Evolutionary conservation across 2,888 invertebrate species (phyloP).

Genomic region (Tinea semifulvella): DNA sequence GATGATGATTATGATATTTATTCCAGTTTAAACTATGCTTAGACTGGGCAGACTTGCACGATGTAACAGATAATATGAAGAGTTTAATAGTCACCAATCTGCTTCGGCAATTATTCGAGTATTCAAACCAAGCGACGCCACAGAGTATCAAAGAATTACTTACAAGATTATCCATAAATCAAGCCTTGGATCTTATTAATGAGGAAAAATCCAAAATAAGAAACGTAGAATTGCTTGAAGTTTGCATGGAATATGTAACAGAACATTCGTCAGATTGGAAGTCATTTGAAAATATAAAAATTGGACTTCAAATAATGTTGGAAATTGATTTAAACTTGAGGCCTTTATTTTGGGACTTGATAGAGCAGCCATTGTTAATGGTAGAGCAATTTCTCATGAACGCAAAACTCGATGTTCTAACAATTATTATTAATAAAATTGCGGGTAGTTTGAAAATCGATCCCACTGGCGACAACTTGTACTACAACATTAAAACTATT

Average conservation of each 20-base stretch:
- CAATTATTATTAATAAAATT: constrained; percentile 68
- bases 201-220: constrained; percentile 70
- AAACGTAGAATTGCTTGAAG: constrained; percentile 70
- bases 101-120: constrained; percentile 65
- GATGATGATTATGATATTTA: not conserved
- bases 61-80: constrained; percentile 64
- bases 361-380: constrained; percentile 77
- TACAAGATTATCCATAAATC: constrained; percentile 63
- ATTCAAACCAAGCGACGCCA: constrained; percentile 51
- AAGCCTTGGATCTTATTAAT: constrained; percentile 70
- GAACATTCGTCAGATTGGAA: constrained; percentile 56
- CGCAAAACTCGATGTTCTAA: constrained; percentile 74
- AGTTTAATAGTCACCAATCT: constrained; percentile 62
- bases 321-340: constrained; percentile 67
- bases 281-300: constrained; percentile 68
- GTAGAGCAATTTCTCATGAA: constrained; percentile 91
- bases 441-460: constrained; percentile 50
- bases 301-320: constrained; percentile 74
- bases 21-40: constrained; percentile 72
- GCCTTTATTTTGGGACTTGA: constrained; percentile 69
- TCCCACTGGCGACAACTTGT: constrained; percentile 59
- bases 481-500: constrained; percentile 68
- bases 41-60: constrained; percentile 74
- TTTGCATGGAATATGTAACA: constrained; percentile 69
- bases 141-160: constrained; percentile 63